Evolutionary conservation across 2,113 vertebrate species (phyloP), one percentile per base, ranked within the genome.

Genomic region (Chaenogobius annularis): DNA sequence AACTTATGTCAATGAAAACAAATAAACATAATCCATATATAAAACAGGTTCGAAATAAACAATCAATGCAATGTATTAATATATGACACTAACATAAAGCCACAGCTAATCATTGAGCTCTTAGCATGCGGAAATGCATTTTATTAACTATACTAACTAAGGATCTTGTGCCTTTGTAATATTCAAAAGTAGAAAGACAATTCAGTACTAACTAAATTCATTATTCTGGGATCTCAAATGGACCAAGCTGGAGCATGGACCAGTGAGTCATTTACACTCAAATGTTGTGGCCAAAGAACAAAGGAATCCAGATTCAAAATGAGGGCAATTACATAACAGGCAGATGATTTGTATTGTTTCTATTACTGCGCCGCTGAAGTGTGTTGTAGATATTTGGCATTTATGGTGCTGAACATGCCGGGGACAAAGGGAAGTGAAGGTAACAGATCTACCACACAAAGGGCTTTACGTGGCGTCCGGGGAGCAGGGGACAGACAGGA

Each of bases 391-490:
- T 73, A 68, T 82, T 78, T 64, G 75, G 79, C 20, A 74, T 82
- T 83, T 77, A 69, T 76, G 35, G 64, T 64, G 17, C 73, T 58
- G 77, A 81, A 85, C 81, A 72, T 70, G 74, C 69, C 31, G 1
- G 70, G 37, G 77, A 82, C 80, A 85, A 83, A 82, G 74, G 69
- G 76, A 70, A 77, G 46, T 15, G 17, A 66, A 54, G 67, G 83
- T 77, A 79, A 84, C 76, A 74, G 68, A 81, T 85, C 74, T 22
- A 67, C 26, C 66, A 44, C 75, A 90, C 87, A 87, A 79, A 80
- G 37, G 80, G 70, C 72, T 46, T 65, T 80, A 77, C 70, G 72
- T 37, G 47, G 68, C 46, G 71, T 83, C 78, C 74, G 79, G 69
- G 77, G 68, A 35, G 19, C 15, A 61, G 17, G 55, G 47, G 65